Base-by-base conservation (phyloP, 2,113 vertebrate species). In the Dipodomys ordii region DNA sequence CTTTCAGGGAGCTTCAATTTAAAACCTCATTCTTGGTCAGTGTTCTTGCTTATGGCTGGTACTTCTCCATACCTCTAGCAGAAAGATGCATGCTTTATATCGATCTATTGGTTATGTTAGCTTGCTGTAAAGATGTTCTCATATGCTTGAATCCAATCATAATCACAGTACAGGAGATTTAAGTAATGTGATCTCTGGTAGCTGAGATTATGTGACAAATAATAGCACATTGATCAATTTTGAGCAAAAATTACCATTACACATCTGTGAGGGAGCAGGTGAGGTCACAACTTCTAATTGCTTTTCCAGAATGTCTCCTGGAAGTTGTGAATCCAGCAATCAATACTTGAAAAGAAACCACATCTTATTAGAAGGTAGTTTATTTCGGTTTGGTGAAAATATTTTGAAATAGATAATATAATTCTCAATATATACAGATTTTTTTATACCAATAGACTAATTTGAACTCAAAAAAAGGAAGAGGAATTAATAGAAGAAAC, bases 321-420 rank as follows among this genome's bases (percentile, higher is more conserved):
- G 1, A 68, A 62, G 3, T 30, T 69, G 2, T 89, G 19, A 12
- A 7, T 57, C 53, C 4, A 82, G 3, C 6, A 73, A 57, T 81
- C 15, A 72, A 60, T 81, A 73, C 4, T 83, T 79, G 65, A 20
- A 67, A 90, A 60, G 15, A 83, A 83, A 71, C 72, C 4, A 39
- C 22, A 8, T 85, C 15, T 90, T 78, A 39, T 8, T 19, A 15
- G 12, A 76, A 69, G 5, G 39, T 65, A 57, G 20, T 72, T 1
- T 16, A 53, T 19, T 93, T 76, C 8, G 83, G 9, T 23, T 74
- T 73, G 64, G 7, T 16, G n/a, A 20, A 65, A 53, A 10, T 76
- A 67, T 74, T 92, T 93, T 44, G 9, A 77, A 90, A 82, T 49
- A 81, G 6, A 73, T 73, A 87, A 68, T 78, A 2, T 92, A 15